Percentiles rank a stretch among this genome's conserved stretches.
Evolutionary conservation across 2,797 vertebrate species (phyloP).

Genomic region (Tachyglossus aculeatus): DNA sequence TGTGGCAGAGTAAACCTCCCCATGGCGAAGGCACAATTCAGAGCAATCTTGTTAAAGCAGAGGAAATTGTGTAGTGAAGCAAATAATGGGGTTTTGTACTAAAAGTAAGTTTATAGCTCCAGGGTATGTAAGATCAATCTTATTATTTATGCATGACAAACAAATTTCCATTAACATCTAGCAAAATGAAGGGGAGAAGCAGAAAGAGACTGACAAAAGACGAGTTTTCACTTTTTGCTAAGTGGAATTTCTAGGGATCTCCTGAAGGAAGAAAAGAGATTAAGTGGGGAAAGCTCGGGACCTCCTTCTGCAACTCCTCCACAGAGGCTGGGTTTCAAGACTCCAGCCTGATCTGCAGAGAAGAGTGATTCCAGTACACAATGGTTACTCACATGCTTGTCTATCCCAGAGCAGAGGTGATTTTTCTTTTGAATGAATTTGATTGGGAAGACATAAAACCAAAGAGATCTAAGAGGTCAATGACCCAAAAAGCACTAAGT

Average conservation of each 20-base stretch:
- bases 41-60: slow-evolving; percentile 16
- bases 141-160: slow-evolving; percentile 34
- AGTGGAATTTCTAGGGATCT: neutral
- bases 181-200: slow-evolving; percentile 12
- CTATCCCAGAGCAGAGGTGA: too few relatives aligned
- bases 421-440: too few relatives aligned
- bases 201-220: too few relatives aligned
- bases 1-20: neutral
- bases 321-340: neutral
- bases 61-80: neutral
- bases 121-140: slow-evolving; percentile 17
- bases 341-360: too few relatives aligned
- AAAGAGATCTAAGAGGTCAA: too few relatives aligned
- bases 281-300: neutral
- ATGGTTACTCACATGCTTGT: too few relatives aligned
- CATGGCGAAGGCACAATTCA: slow-evolving; percentile 7
- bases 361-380: too few relatives aligned
- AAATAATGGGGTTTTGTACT: neutral
- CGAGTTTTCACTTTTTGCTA: neutral
- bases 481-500: too few relatives aligned
- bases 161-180: slow-evolving; percentile 37
- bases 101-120: slow-evolving; percentile 33
- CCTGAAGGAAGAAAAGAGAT: neutral
- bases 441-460: too few relatives aligned
- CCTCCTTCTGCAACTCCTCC: neutral